Conservation (phyloP, 2,797 vertebrate species). For the Mormyrops boulengeri region DNA sequence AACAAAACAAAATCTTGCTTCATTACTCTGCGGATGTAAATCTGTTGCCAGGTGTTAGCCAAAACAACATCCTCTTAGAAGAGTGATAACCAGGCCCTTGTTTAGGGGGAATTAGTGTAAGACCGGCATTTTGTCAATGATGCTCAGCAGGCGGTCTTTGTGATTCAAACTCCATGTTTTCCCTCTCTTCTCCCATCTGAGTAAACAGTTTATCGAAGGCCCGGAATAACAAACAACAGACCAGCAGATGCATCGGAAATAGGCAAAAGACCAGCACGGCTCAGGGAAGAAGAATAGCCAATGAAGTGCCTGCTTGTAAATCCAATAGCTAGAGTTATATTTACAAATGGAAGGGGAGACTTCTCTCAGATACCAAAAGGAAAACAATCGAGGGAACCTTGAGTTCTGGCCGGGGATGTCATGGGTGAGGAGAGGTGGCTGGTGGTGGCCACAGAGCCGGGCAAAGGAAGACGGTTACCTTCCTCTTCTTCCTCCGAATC, state of each 20-base stretch:
- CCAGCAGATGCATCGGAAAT: slow-evolving; percentile 36
- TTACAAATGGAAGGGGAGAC: slow-evolving; percentile 62
- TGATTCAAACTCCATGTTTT: slow-evolving; percentile 40
- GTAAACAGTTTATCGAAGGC: slow-evolving; percentile 67
- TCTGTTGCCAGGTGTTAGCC: slow-evolving; percentile 26
- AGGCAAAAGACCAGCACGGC: slow-evolving; percentile 32
- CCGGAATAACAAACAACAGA: slow-evolving; percentile 58
- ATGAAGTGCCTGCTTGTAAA: slow-evolving; percentile 55
- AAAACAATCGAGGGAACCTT: slow-evolving; percentile 51
- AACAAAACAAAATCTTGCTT: not conserved
- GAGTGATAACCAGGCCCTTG: slow-evolving; percentile 2
- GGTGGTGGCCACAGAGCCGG: not conserved
- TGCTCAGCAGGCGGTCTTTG: slow-evolving; percentile 33
- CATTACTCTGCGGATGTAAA: not conserved
- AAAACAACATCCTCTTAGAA: slow-evolving; percentile 47
- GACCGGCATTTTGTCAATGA: slow-evolving; percentile 36
- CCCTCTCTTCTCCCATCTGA: slow-evolving; percentile 59
- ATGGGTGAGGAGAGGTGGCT: slow-evolving; percentile 19
- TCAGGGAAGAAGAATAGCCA: slow-evolving; percentile 54
- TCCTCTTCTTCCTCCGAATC: slow-evolving; percentile 94
- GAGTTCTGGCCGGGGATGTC: slow-evolving; percentile 31
- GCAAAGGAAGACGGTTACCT: slow-evolving; percentile 58
- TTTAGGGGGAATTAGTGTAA: slow-evolving; percentile 44
- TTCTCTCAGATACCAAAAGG: slow-evolving; percentile 47
- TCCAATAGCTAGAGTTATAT: slow-evolving; percentile 54